phyloP scores from a whole-genome alignment of 2,113 vertebrate genomes.

The Saguinus imperator region DNA sequence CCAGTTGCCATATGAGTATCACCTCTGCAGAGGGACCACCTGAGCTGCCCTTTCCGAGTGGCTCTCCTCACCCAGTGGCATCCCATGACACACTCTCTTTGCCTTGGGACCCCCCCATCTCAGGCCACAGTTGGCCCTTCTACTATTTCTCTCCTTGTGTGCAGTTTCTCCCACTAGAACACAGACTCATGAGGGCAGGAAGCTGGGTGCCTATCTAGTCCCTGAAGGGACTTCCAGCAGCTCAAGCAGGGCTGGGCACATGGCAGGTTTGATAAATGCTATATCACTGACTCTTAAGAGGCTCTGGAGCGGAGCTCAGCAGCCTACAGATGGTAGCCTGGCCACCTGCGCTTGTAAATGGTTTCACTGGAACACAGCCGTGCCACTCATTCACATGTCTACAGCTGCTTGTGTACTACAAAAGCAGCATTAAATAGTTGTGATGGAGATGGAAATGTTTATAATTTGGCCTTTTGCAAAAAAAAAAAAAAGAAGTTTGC shows the following conservation, averaged over 20 bases:
- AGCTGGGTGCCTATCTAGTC: not conserved
- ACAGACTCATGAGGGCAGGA: not conserved
- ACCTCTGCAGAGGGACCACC: not conserved
- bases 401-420: not conserved
- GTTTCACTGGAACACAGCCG: not conserved
- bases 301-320: not conserved
- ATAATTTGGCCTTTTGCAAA: not conserved
- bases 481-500: not conserved
- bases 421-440: not conserved
- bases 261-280: rapidly evolving
- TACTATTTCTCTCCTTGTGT: no score
- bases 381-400: not conserved
- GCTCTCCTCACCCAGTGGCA: not conserved
- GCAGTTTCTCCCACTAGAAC: not conserved
- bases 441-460: not conserved
- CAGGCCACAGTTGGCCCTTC: not conserved
- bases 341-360: not conserved
- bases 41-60: not conserved
- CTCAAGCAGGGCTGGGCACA: not conserved
- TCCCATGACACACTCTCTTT: not conserved
- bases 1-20: not conserved
- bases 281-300: not conserved
- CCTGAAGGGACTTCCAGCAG: not conserved
- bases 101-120: not conserved
- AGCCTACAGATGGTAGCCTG: not conserved